Conservation (phyloP, 2,888 invertebrate genomes). For the Mythimna ferrago region DNA sequence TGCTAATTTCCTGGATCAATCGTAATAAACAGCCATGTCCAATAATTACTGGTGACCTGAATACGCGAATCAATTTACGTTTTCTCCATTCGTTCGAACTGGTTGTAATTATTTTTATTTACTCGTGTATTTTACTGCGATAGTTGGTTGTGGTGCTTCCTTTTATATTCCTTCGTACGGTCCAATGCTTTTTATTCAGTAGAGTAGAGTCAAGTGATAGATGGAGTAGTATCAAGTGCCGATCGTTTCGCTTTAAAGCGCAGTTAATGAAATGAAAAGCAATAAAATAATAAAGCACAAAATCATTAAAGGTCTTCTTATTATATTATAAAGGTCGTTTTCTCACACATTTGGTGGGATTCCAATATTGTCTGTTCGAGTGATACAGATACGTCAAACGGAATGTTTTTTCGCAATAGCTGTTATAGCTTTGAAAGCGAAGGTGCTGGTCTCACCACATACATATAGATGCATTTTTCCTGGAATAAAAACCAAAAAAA, state of each 20-base stretch:
- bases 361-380: neutral
- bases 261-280: constrained; percentile 28
- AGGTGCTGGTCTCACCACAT: no score
- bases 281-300: constrained; percentile 27
- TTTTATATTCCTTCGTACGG: constrained; percentile 29
- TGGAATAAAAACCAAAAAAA: no score
- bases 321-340: no score
- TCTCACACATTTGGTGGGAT: neutral
- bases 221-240: constrained; percentile 2
- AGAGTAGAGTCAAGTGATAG: constrained; percentile 17
- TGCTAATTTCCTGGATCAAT: constrained; percentile 1
- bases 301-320: constrained; percentile 19
- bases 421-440: no score
- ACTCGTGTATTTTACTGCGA: constrained; percentile 29
- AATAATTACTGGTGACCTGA: constrained; percentile 20
- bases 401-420: no score
- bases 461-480: no score
- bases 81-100: constrained; percentile 5
- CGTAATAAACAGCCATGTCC: constrained; percentile 9
- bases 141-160: constrained; percentile 20
- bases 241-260: constrained; percentile 30
- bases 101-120: constrained; percentile 25
- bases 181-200: constrained; percentile 28
- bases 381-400: neutral
- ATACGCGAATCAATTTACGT: constrained; percentile 4